Percentiles rank a stretch among this genome's conserved stretches.
Evolutionary conservation across 2,888 invertebrate species (phyloP).

Genomic region (Octonoba sinensis): DNA sequence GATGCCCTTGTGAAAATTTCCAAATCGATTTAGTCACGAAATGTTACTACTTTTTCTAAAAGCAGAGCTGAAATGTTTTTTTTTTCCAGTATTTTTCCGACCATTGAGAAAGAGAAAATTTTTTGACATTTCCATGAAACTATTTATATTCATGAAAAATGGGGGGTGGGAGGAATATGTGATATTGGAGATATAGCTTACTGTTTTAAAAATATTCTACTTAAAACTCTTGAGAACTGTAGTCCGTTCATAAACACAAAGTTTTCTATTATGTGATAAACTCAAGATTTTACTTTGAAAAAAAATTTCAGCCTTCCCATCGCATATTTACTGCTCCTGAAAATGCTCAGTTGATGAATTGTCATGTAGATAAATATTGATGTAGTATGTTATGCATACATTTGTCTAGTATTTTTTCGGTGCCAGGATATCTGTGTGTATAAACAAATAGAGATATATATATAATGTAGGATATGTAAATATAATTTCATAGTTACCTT

Average conservation of each 20-base stretch:
- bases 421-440: constrained; percentile 55
- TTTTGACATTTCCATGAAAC: constrained; percentile 20
- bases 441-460: constrained; percentile 56
- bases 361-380: constrained; percentile 48
- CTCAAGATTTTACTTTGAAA: constrained; percentile 42
- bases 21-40: constrained; percentile 37
- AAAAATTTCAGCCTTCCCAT: constrained; percentile 50
- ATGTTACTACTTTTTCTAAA: constrained; percentile 18
- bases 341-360: constrained; percentile 59
- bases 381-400: constrained; percentile 54
- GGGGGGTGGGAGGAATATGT: constrained; percentile 24
- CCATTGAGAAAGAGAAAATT: constrained; percentile 30
- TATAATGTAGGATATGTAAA: constrained; percentile 58
- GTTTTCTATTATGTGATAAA: constrained; percentile 64
- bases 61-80: background rate
- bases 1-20: constrained; percentile 28
- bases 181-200: constrained; percentile 61
- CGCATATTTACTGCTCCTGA: constrained; percentile 55
- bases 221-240: constrained; percentile 53
- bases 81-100: constrained; percentile 62
- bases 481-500: constrained; percentile 63
- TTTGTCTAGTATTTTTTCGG: constrained; percentile 62
- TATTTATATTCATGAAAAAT: constrained; percentile 41
- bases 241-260: constrained; percentile 61
- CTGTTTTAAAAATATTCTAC: constrained; percentile 60